Evolutionary conservation across 1,140 invertebrate genomes (phyloP).

Genomic region (Nasonia giraulti): DNA sequence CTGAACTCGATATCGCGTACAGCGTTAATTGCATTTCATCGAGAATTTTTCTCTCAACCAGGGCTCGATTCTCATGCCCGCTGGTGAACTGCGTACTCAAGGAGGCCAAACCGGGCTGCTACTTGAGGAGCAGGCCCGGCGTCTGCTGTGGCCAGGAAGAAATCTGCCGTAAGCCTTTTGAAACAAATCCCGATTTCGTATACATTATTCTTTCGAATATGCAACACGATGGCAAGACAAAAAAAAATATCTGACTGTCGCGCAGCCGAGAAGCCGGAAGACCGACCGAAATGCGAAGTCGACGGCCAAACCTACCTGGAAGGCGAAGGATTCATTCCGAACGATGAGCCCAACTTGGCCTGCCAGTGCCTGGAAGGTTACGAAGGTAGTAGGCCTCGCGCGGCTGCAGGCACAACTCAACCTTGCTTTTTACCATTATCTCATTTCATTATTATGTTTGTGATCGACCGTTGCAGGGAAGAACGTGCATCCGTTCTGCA

Average conservation of each 20-base stretch:
- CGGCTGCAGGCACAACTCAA: no score
- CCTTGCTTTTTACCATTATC: no score
- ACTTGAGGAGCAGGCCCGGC: neutral
- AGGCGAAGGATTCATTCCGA: conserved; percentile 56
- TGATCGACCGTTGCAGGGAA: conserved; percentile 52
- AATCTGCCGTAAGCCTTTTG: conserved; percentile 65
- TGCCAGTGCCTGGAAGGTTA: conserved; percentile 59
- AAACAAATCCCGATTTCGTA: neutral
- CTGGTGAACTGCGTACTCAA: conserved; percentile 53
- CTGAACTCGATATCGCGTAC: no score
- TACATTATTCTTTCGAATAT: no score
- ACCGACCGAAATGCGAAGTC: conserved; percentile 56
- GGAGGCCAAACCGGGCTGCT: conserved; percentile 50
- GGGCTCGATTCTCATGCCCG: conserved; percentile 59
- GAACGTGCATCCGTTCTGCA: conserved; percentile 63
- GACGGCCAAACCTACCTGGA: conserved; percentile 59
- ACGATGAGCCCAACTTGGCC: neutral
- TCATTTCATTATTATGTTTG: no score
- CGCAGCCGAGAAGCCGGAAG: conserved; percentile 48
- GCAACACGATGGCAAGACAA: no score
- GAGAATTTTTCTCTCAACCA: conserved; percentile 7
- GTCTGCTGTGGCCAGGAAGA: conserved; percentile 54
- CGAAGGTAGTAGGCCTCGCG: conserved; percentile 4
- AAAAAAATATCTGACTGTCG: neutral
- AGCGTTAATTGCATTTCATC: no score